Evolutionary conservation across 2,797 vertebrate genomes (phyloP), one percentile per base, ranked within the genome.

Genomic region (Oreortyx pictus): DNA sequence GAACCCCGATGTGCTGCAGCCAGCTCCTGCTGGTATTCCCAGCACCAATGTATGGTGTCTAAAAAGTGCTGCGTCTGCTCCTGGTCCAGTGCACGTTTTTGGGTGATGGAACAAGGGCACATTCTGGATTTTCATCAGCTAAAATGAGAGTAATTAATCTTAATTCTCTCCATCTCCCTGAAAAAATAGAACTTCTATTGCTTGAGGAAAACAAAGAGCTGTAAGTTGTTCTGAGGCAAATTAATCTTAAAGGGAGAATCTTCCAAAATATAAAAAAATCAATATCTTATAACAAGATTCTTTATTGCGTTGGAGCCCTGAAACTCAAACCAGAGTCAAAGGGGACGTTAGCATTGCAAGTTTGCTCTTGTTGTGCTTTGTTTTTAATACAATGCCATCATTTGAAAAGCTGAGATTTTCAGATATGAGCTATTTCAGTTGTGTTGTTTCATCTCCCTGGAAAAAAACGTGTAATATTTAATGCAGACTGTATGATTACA

Each of bases 81-180:
- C 85, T 79, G 52, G n/a, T 68, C 23, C 49, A 50, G 3, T 41
- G 76, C 56, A 15, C 47, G 10, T 92, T 94, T 44, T 83, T 88
- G 71, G 83, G 80, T 92, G 73, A 54, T 67, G 46, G 84, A 94
- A 92, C 89, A 95, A 95, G 71, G 86, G 80, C 82, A 81, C 35
- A 12, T 88, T 96, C 90, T 95, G 86, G 59, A 50, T 91, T 96
- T 80, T 89, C 77, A 49, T 70, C 39, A 11, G 47, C 44, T 88
- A 74, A 82, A 90, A 75, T 44, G 72, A 93, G n/a, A 87, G 91
- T 93, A 94, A 94, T 94, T 91, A 94, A 92, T 94, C 87, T 95
- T 94, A 93, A 94, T 94, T 92, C 54, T 64, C 44, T 14, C 54
- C 20, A 66, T 86, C 37, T 78, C 50, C 57, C 54, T 86, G 37